Conservation (phyloP, 1,140 invertebrate species). For the Helicoverpa armigera region DNA sequence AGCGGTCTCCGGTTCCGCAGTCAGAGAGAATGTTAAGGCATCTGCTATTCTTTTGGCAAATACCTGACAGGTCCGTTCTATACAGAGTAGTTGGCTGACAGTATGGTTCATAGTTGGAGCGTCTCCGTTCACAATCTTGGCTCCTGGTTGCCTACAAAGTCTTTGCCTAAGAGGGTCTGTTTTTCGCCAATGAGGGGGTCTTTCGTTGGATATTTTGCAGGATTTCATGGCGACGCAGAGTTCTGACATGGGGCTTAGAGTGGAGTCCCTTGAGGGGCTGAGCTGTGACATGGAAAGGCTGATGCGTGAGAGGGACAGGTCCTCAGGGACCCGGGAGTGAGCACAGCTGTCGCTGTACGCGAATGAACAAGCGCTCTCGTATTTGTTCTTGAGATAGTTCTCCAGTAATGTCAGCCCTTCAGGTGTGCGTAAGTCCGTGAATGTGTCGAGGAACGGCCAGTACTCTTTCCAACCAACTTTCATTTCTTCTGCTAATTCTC, state of each 20-base stretch:
- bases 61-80: constrained; percentile 89
- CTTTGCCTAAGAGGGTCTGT: constrained; percentile 77
- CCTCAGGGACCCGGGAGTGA: constrained; percentile 62
- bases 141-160: constrained; percentile 71
- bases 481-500: constrained; percentile 91
- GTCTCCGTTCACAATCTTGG: constrained; percentile 71
- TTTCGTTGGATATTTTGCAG: constrained; percentile 79
- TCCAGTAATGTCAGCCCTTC: constrained; percentile 92
- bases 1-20: constrained; percentile 77
- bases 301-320: constrained; percentile 70
- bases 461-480: constrained; percentile 95
- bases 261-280: constrained; percentile 60
- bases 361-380: constrained; percentile 77
- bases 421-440: constrained; percentile 90
- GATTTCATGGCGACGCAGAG: constrained; percentile 87
- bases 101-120: constrained; percentile 72
- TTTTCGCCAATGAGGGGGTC: constrained; percentile 68
- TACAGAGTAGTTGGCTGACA: constrained; percentile 87
- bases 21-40: constrained; percentile 75
- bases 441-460: constrained; percentile 95
- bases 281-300: constrained; percentile 67
- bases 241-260: constrained; percentile 87
- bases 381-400: constrained; percentile 89
- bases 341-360: constrained; percentile 76
- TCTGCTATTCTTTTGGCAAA: constrained; percentile 89